Evolutionary conservation across 2,113 vertebrate species (phyloP), one percentile per base, ranked within the genome.

Genomic region (Chaetorhynchus papuensis): DNA sequence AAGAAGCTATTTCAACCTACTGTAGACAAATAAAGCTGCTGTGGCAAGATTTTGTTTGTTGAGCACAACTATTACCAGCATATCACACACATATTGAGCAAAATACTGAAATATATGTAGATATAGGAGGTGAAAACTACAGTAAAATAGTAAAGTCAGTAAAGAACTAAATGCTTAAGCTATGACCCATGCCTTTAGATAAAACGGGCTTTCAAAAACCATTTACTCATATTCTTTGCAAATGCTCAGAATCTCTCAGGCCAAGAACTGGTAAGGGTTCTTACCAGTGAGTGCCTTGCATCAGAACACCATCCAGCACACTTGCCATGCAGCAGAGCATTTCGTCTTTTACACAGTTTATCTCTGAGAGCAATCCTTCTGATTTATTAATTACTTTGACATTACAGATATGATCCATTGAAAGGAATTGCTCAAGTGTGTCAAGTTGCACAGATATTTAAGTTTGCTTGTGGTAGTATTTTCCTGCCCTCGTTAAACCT

Each of bases 211-310:
- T 83, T 47, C 26, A 3, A 75, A 63, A 94, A 10, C 1, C 16
- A 21, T 56, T 69, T 65, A 35, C 6, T 42, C 79, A 27, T 4
- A 16, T 57, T 12, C 1, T 50, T 83, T 53, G 8, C 27, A 83
- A 74, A 69, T 24, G 30, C 9, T 83, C 27, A 44, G 26, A 71
- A 74, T 74, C 28, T 33, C 11, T 47, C 5, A 65, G 33, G 11
- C 9, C 18, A 83, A 54, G n/a, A 65, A 6, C 21, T 65, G 30
- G 6, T 20, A 60, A 42, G 10, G 60, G 21, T 19, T 88, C 15
- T 17, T 39, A 23, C 2, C 2, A 69, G 10, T 0, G 2, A 37
- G 2, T 64, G 30, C 3, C 27, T 54, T 70, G 23, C 20, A 30
- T 37, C 13, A 41, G 33, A 85, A 15, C 30, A 54, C 39, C 13